Evolutionary conservation across 2,113 vertebrate species (phyloP).

Genomic region (Megaptera novaeangliae): DNA sequence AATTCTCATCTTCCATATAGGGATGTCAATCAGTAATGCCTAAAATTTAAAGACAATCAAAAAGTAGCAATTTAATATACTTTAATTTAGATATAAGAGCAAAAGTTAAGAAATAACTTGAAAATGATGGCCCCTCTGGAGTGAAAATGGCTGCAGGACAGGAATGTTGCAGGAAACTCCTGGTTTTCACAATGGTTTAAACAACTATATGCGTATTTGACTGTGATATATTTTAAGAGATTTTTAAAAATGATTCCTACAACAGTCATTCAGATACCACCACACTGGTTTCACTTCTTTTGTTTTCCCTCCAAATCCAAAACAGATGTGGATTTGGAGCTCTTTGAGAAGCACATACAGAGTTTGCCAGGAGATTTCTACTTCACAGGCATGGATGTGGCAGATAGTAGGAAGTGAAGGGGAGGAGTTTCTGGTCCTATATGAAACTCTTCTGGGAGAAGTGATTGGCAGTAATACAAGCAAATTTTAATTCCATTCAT

Average conservation of each 20-base stretch:
- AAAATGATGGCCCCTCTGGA: not conserved
- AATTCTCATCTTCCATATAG: not conserved
- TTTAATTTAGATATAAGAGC: not conserved
- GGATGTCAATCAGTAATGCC: not conserved
- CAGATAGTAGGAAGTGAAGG: not conserved
- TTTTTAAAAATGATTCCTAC: not conserved
- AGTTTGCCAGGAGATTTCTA: not conserved
- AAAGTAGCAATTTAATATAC: not conserved
- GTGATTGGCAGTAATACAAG: not conserved
- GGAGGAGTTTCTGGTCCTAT: not conserved
- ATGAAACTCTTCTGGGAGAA: not conserved
- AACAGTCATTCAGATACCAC: not conserved
- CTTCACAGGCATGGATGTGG: not conserved
- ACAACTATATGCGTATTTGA: not conserved
- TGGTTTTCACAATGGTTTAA: not conserved
- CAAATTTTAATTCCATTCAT: not conserved
- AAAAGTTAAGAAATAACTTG: not conserved
- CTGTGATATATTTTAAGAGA: not conserved
- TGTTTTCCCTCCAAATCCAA: not conserved
- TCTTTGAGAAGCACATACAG: not conserved
- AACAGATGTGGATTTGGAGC: not conserved
- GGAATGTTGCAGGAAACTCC: fast-evolving
- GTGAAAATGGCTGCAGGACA: not conserved
- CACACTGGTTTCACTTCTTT: not conserved
- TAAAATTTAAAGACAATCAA: not conserved